Evolutionary conservation across 2,797 vertebrate species (phyloP), one percentile per base, ranked within the genome.

Genomic region (Amazona ochrocephala): DNA sequence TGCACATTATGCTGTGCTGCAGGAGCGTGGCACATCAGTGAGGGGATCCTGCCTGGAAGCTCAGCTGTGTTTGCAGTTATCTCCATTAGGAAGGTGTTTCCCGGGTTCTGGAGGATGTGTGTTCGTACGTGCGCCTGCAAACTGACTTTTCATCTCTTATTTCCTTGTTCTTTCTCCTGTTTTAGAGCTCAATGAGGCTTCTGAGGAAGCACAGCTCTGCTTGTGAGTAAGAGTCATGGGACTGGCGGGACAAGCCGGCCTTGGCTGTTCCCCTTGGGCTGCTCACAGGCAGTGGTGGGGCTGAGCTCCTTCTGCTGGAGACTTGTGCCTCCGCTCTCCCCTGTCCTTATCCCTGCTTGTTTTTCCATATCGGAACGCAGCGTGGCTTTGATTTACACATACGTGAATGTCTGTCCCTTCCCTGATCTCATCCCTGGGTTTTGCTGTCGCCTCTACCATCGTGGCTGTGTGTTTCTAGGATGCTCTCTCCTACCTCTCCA

Each of bases 151-250:
- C 23, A 15, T 17, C 51, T 51, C 23, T 18, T 5, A 1, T 2
- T 7, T 50, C 13, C 12, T 9, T 45, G 13, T 47, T 58, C 23
- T 76, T 71, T 84, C 84, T 70, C 34, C 82, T 44, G 24, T 61
- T 96, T 95, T 83, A 62, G 39, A 65, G 60, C 68, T 88, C 92
- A 76, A 45, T 76, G 87, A 87, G 94, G 83, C 71, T 84, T 89
- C 27, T 80, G 82, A 88, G 76, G 81, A 79, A 94, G 72, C 22
- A 10, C 72, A 85, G 84, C 78, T 92, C 81, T 65, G 66, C n/a
- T 44, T 84, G 88, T 93, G 92, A 93, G 85, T 88, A 94, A 94
- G 70, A 92, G 80, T 96, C 91, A 95, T 76, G 90, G 74, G 95
- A 58, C 86, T 29, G 29, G 68, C 4, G 6, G 48, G 76, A 67